phyloP scores from a whole-genome alignment of 2,888 invertebrate genomes.

The Habroteleia sp. region DNA sequence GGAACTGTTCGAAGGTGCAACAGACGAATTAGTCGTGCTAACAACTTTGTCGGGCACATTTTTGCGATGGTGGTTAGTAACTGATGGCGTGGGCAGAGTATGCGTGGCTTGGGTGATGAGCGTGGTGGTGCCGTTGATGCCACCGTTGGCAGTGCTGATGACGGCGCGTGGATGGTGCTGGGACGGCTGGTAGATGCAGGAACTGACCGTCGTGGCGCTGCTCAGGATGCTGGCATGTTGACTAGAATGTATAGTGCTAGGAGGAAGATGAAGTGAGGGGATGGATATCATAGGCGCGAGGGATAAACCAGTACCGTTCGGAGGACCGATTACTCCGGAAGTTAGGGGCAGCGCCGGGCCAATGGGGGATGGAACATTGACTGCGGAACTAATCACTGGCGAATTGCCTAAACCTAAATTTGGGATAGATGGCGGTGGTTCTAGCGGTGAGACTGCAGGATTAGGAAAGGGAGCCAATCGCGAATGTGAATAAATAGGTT shows the following conservation, averaged over 20 bases:
- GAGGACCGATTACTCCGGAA: slow-evolving; percentile 66
- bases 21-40: slow-evolving; percentile 5
- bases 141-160: slow-evolving; percentile 80
- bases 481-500: slow-evolving; percentile 35
- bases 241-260: slow-evolving; percentile 78
- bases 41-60: slow-evolving; percentile 19
- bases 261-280: slow-evolving; percentile 74
- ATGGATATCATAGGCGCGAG: slow-evolving; percentile 73
- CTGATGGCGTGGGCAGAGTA: slow-evolving; percentile 65
- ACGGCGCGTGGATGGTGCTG: slow-evolving; percentile 66
- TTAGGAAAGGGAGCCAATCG: slow-evolving; percentile 71
- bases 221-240: slow-evolving; percentile 74
- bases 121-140: slow-evolving; percentile 73
- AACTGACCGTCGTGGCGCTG: slow-evolving; percentile 66
- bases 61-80: slow-evolving; percentile 42
- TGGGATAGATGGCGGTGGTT: slow-evolving; percentile 66
- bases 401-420: slow-evolving; percentile 70
- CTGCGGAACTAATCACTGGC: slow-evolving; percentile 69
- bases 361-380: slow-evolving; percentile 69
- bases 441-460: slow-evolving; percentile 66
- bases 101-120: slow-evolving; percentile 71
- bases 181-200: slow-evolving; percentile 63
- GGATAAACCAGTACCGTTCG: slow-evolving; percentile 67
- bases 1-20: slow-evolving; percentile 22
- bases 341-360: slow-evolving; percentile 9